A percentile compares a stretch with the other conserved stretches of the same genome.
Conservation (phyloP, 2,113 vertebrate species). For the Cranoglanis bouderius region DNA sequence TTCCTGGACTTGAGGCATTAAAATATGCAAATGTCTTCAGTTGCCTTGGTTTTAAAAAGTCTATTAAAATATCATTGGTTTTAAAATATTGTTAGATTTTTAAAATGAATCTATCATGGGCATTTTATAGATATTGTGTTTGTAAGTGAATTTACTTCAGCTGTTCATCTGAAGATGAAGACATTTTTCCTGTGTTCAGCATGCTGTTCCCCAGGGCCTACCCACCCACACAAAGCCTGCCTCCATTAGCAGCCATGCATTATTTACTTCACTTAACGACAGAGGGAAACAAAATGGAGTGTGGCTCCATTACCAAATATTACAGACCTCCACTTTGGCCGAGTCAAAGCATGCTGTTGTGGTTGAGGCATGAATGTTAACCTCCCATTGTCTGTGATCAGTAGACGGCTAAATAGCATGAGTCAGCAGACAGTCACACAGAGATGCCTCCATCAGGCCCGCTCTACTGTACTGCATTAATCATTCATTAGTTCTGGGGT, state of each 20-base stretch:
- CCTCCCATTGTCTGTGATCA: conserved; percentile 60
- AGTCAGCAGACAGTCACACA: conserved; percentile 53
- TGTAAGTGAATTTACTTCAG: not conserved
- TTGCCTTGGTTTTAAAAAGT: not conserved
- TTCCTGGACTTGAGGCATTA: not conserved
- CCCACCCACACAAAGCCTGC: conserved; percentile 50
- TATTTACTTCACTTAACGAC: conserved; percentile 65
- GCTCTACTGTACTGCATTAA: conserved; percentile 71
- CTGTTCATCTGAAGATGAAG: conserved; percentile 23
- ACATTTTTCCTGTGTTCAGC: conserved; percentile 59
- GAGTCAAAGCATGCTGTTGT: conserved; percentile 50
- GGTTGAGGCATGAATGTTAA: conserved; percentile 50
- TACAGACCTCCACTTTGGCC: conserved; percentile 52
- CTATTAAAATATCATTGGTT: not conserved
- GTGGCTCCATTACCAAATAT: conserved; percentile 59
- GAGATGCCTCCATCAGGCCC: conserved; percentile 52
- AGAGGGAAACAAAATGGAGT: conserved; percentile 69
- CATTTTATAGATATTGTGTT: not conserved
- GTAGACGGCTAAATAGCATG: conserved; percentile 59
- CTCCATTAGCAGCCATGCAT: conserved; percentile 70
- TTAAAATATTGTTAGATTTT: not conserved
- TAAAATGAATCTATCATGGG: not conserved
- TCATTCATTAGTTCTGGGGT: conserved; percentile 69
- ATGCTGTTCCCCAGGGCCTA: conserved; percentile 50
- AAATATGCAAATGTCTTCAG: not conserved